Base-by-base conservation (phyloP, 2,888 invertebrate genomes). In the Laspeyria flexula region DNA sequence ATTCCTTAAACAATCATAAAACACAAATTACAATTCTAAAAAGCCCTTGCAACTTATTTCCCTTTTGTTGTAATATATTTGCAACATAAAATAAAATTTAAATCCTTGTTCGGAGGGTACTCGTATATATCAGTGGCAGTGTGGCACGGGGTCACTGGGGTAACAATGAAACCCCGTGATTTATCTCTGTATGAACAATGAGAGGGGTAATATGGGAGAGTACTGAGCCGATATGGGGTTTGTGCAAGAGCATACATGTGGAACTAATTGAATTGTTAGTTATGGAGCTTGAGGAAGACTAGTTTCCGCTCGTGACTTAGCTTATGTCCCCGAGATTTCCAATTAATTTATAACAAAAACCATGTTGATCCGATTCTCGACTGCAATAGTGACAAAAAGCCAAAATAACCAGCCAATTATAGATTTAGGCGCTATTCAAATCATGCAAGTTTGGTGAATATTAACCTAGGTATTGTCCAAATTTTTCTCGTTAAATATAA, bases 61-160 rank as follows among this genome's bases (percentile, higher is more conserved):
- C 39, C 39, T 40, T 46, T 38, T 16, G 10, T 7, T 18, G 11
- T 41, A 41, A 41, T 39, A 15, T 39, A 47, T 41, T 47, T 37
- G 40, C 29, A 41, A 37, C 35, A 37, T 48, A 48, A 35, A 35
- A 30, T 23, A 15, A 48, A 47, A 41, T 47, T 46, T 2, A 23
- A 11, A 33, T 12, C 12, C 25, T 25, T 12, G 3, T 33, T 18
- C 34, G 5, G 7, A 29, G 40, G 34, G 40, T n/a, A n/a, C n/a
- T 40, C 27, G 16, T 10, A 34, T 46, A 40, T 34, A 40, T 27
- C 33, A 40, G n/a, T n/a, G n/a, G n/a, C n/a, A n/a, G n/a, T n/a
- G 33, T 10, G 27, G 12, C 5, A 10, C 11, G 10, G 31, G 44
- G 46, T 39, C 39, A 39, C 13, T 43, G 27, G 30, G 40, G 35